phyloP scores from a whole-genome alignment of 2,888 invertebrate genomes.

The Caenorhabditis sulstoni region DNA sequence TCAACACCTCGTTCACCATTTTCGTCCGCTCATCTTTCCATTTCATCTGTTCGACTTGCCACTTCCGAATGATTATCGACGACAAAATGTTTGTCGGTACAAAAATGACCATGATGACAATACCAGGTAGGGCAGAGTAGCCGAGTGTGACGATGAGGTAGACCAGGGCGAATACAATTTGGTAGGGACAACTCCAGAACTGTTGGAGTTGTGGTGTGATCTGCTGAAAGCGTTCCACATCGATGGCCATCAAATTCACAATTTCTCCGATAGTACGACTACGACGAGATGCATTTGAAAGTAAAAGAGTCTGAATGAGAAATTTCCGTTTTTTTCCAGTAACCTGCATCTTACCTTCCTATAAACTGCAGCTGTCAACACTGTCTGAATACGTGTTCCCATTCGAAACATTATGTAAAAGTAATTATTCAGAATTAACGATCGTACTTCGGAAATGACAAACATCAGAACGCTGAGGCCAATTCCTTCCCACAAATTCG shows the following conservation, averaged over 20 bases:
- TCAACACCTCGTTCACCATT: conserved; percentile 85
- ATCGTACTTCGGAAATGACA: too few species aligned
- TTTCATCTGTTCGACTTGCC: conserved; percentile 89
- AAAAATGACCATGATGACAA: conserved; percentile 81
- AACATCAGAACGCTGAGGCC: too few species aligned
- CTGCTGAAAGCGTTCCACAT: conserved; percentile 82
- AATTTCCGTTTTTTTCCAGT: too few species aligned
- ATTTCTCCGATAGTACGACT: conserved; percentile 83
- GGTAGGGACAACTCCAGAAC: conserved; percentile 76
- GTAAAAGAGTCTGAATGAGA: conserved; percentile 3
- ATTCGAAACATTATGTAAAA: conserved; percentile 89
- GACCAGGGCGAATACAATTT: conserved; percentile 50
- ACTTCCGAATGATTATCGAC: conserved; percentile 77
- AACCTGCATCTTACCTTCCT: too few species aligned
- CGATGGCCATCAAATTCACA: conserved; percentile 83
- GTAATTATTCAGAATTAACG: conserved; percentile 82
- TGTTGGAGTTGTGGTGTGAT: conserved; percentile 79
- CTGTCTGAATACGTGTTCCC: conserved; percentile 87
- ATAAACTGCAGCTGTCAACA: conserved; percentile 77
- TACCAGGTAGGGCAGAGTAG: too few species aligned
- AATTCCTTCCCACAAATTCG: too few species aligned
- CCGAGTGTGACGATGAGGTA: conserved; percentile 30
- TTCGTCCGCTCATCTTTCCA: conserved; percentile 82
- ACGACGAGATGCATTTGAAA: conserved; percentile 82
- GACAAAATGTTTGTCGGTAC: conserved; percentile 83